Evolutionary conservation across 2,888 invertebrate genomes (phyloP).

Genomic region (Odontocolon sp.): DNA sequence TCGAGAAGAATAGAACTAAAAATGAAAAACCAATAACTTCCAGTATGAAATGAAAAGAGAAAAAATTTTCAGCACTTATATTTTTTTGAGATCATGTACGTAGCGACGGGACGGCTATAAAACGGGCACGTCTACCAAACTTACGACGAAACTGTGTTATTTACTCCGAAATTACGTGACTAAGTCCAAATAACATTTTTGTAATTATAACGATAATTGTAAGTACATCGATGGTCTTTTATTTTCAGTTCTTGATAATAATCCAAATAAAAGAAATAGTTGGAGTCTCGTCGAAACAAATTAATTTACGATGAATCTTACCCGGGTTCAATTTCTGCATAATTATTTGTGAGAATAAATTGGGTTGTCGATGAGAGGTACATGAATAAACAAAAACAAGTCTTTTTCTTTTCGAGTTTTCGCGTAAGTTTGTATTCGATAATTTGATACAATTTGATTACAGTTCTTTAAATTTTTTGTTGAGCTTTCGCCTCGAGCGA

Average conservation of each 20-base stretch:
- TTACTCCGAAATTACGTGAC: slow-evolving; percentile 54
- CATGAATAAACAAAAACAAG: not conserved
- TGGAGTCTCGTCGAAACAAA: slow-evolving; percentile 38
- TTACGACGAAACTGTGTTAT: slow-evolving; percentile 40
- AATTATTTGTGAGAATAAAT: slow-evolving; percentile 42
- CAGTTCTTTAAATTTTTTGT: too few relatives aligned
- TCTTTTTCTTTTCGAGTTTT: slow-evolving; percentile 3
- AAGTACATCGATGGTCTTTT: slow-evolving; percentile 58
- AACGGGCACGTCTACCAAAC: not conserved
- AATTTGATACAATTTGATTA: slow-evolving; percentile 30
- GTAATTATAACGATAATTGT: slow-evolving; percentile 64
- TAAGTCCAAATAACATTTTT: slow-evolving; percentile 62
- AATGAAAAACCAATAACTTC: slow-evolving; percentile 32
- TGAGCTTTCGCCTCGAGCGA: too few relatives aligned
- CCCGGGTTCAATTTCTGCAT: slow-evolving; percentile 34
- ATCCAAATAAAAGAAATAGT: slow-evolving; percentile 59
- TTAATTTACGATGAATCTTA: slow-evolving; percentile 34
- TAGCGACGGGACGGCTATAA: slow-evolving; percentile 9
- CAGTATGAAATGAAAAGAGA: slow-evolving; percentile 44
- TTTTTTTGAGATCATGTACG: slow-evolving; percentile 34
- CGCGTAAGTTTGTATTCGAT: slow-evolving; percentile 42
- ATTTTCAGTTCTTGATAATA: slow-evolving; percentile 64
- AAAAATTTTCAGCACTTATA: slow-evolving; percentile 53
- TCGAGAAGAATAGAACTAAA: slow-evolving; percentile 24
- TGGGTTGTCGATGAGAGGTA: slow-evolving; percentile 29